Conservation (phyloP, 2,888 invertebrate species). For the Arrhopalites spinosus region DNA sequence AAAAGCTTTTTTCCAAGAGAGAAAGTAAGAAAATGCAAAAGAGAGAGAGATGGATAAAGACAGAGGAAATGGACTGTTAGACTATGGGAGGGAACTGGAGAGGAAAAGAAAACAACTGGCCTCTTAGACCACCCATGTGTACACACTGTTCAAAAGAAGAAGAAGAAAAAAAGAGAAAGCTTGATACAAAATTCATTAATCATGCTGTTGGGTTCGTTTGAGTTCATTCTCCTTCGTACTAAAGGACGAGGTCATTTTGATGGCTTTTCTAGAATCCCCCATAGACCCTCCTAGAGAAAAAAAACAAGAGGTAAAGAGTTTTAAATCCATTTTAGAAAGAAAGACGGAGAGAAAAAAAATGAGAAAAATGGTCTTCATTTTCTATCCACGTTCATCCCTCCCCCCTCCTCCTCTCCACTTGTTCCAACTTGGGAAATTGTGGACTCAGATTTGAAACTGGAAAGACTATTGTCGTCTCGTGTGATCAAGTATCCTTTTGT, state of each 20-base stretch:
- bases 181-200: conserved; percentile 10
- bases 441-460: neutral
- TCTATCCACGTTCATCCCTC: neutral
- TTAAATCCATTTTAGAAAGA: neutral
- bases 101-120: neutral
- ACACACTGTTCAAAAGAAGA: neutral
- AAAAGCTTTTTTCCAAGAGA: neutral
- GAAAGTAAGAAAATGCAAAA: neutral
- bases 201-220: neutral
- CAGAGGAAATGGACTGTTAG: neutral
- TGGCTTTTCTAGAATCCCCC: conserved; percentile 1
- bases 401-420: neutral
- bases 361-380: neutral
- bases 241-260: neutral
- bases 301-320: neutral
- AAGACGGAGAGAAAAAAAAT: too few species aligned
- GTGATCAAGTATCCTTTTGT: neutral
- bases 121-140: neutral
- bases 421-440: neutral
- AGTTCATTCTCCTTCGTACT: neutral
- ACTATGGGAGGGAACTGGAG: neutral
- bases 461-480: neutral
- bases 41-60: neutral
- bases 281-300: neutral
- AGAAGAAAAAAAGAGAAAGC: neutral